These are phyloP conservation scores for Nibea coibor DNA, from an alignment of 2,113 vertebrate species.

Conservation along the genomic window DNA sequence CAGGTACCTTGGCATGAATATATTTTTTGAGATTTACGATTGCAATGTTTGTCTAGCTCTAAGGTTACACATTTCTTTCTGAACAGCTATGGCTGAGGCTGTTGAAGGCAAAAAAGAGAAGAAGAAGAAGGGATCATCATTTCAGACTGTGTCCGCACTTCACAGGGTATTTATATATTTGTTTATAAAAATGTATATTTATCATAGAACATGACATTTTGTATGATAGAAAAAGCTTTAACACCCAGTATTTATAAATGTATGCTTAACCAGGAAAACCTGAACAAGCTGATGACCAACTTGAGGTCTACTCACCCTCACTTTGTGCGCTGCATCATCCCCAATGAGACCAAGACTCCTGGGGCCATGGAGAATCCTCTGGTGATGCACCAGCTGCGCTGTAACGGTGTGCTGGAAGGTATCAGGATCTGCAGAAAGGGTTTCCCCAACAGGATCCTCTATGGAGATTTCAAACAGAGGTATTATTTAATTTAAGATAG, in stretches of 20 bases:
- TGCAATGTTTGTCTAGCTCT: neutral
- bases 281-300: conserved; percentile 97
- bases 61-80: neutral
- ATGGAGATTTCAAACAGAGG: conserved; percentile 92
- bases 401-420: conserved; percentile 94
- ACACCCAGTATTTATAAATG: neutral
- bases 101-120: conserved; percentile 82
- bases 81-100: conserved; percentile 10
- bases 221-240: neutral
- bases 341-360: conserved; percentile 92
- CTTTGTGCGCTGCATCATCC: conserved; percentile 95
- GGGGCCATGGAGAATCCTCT: conserved; percentile 93
- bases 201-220: neutral
- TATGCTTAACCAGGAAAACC: conserved; percentile 84
- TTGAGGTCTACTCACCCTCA: conserved; percentile 94
- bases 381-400: conserved; percentile 97
- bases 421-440: conserved; percentile 94
- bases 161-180: conserved; percentile 84
- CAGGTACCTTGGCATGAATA: conserved; percentile 73
- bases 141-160: conserved; percentile 93
- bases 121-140: conserved; percentile 95
- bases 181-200: neutral
- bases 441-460: conserved; percentile 91
- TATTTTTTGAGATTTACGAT: neutral
- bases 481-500: conserved; percentile 87